These are phyloP conservation scores for Hermaeophaga mercurialis DNA, from an alignment of 2,888 invertebrate genomes.

Conservation along the genomic window DNA sequence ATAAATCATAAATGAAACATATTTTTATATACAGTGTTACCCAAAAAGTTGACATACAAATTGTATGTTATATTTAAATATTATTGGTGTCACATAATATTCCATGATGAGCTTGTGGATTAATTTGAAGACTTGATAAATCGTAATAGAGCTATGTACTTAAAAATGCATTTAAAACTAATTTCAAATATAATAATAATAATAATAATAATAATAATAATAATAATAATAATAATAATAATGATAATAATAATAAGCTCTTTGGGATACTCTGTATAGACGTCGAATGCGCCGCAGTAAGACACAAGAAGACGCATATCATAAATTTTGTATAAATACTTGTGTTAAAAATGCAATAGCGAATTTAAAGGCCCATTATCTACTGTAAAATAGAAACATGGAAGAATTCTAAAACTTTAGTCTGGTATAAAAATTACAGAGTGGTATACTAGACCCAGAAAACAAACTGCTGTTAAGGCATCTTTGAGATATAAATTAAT, in stretches of 20 bases:
- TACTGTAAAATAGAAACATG: slow-evolving; percentile 21
- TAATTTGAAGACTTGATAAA: too few relatives aligned
- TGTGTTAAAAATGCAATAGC: slow-evolving; percentile 42
- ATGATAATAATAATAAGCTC: too few relatives aligned
- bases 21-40: slow-evolving; percentile 11
- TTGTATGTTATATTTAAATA: not conserved
- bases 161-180: too few relatives aligned
- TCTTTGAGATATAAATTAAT: too few relatives aligned
- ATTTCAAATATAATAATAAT: too few relatives aligned
- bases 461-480: too few relatives aligned
- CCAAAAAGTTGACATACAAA: too few relatives aligned
- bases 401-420: slow-evolving; percentile 12
- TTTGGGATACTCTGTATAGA: slow-evolving; percentile 12
- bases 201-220: too few relatives aligned
- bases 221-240: too few relatives aligned
- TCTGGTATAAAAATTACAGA: slow-evolving; percentile 12
- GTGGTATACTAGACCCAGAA: not conserved
- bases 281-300: slow-evolving; percentile 4
- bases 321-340: slow-evolving; percentile 38
- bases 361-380: slow-evolving; percentile 33
- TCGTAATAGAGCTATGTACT: too few relatives aligned
- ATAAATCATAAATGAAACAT: slow-evolving; percentile 25
- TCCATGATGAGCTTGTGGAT: too few relatives aligned
- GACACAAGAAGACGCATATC: slow-evolving; percentile 43
- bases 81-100: not conserved